These are phyloP conservation scores for Oryzias melastigma DNA, from an alignment of 2,113 vertebrate genomes.

Conservation along the genomic window DNA sequence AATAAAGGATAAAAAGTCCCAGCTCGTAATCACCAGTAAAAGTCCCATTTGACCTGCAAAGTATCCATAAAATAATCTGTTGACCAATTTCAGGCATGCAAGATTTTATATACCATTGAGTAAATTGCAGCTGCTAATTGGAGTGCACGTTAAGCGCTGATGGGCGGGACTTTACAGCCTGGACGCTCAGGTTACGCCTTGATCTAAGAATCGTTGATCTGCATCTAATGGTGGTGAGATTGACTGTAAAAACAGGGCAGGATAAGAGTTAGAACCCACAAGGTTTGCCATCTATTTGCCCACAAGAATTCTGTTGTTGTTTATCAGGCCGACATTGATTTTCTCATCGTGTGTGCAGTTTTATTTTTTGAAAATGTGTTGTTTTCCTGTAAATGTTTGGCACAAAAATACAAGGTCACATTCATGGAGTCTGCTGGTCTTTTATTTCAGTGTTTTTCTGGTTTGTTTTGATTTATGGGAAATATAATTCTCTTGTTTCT, in stretches of 20 bases:
- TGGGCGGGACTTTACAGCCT: conserved; percentile 48
- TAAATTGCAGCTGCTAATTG: conserved; percentile 48
- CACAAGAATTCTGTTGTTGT: conserved; percentile 31
- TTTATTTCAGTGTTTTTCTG: conserved; percentile 19
- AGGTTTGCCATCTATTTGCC: conserved; percentile 29
- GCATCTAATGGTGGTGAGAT: conserved; percentile 35
- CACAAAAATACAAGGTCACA: conserved; percentile 70
- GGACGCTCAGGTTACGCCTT: conserved; percentile 50
- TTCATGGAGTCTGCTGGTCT: conserved; percentile 39
- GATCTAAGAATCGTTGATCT: conserved; percentile 59
- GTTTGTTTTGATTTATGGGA: neutral
- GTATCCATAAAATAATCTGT: conserved; percentile 27
- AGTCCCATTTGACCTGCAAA: conserved; percentile 40
- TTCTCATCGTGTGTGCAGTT: conserved; percentile 46
- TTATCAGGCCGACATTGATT: conserved; percentile 32
- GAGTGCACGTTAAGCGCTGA: conserved; percentile 33
- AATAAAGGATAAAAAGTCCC: conserved; percentile 48
- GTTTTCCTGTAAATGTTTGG: conserved; percentile 68
- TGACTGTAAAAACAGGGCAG: conserved; percentile 30
- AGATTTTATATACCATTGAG: conserved; percentile 40
- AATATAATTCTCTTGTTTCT: neutral
- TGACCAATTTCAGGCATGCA: conserved; percentile 30
- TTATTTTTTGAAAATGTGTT: conserved; percentile 57
- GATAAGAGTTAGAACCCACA: conserved; percentile 19
- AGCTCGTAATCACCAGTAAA: conserved; percentile 34